Base-by-base conservation (phyloP, 1,140 invertebrate genomes). In the Drosophila jambulina region DNA sequence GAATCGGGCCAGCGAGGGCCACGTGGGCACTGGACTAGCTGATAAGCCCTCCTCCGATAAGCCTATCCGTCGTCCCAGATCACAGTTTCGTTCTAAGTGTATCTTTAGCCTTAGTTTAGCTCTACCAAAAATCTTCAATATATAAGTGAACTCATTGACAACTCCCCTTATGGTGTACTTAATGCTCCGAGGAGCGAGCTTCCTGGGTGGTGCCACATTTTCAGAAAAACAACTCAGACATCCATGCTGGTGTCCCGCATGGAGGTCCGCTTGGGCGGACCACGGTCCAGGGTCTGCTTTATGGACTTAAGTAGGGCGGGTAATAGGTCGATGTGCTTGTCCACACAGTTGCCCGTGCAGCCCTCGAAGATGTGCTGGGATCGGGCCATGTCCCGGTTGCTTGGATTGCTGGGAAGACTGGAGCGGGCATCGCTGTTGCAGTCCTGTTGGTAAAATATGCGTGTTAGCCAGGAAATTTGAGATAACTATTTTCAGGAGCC, bases 311-410 rank as follows among this genome's bases (percentile, higher is more conserved):
- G 93, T 72, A 98, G 93, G 2, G 93, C 93, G 8, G 97, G 97
- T 60, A 98, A 93, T 25, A 96, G 92, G 12, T 95, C 94, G 53
- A 98, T 95, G 93, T 98, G 96, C 75, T 95, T 95, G 84, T 98
- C 96, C 4, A 97, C 97, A 94, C 98, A 99, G 80, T 96, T 95
- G 3, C 95, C 94, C 3, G 97, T 97, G 94, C 98, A 99, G 10
- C 94, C 94, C 93, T 98, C 97, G 92, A 98, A 97, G 64, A 97
- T 94, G 79, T 94, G 94, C 32, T 95, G 96, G 71, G 95, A 96
- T 85, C 94, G 95, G 57, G 95, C 93, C 36, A 96, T 93, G 94
- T 96, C 93, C 60, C 93, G 93, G 63, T 97, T 95, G 36, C 93
- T 94, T 9, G 96, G 95, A 91, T 95, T 95, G 6, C 94, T 93